Base-by-base conservation (phyloP, 2,888 invertebrate genomes). In the Fissipunctia ypsillon region DNA sequence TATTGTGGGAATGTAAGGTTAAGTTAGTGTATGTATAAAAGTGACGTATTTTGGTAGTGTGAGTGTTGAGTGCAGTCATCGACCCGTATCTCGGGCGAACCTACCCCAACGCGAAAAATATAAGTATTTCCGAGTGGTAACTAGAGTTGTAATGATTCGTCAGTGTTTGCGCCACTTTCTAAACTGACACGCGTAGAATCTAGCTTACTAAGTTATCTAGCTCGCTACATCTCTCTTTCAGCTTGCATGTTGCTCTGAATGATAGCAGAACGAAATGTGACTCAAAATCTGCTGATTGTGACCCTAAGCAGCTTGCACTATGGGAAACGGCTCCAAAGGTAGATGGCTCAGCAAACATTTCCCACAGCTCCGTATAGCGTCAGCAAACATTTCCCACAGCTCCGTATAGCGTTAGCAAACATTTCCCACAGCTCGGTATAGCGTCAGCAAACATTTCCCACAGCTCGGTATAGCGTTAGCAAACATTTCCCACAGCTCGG, bases 101-200 rank as follows among this genome's bases (percentile, higher is more conserved):
- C 95, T 95, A 95, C 94, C 95, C 94, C 95, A 95, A 95, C 90
- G 88, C 90, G 92, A 94, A 94, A 94, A 94, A 93, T 94, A 84
- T 86, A 84, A 85, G 74, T 86, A 73, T 85, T 81, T 78, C 76
- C 66, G 75, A 83, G 61, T 79, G 75, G 64, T 67, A 70, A 71
- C 69, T 78, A 76, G 80, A 79, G 78, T 69, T 87, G 78, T 71
- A 82, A 83, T 60, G 65, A 69, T 69, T 57, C 19, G 65, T 67
- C 69, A 64, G 74, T 69, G 54, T 72, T 73, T 74, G 50, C 69
- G 69, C 69, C 59, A 85, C 86, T 86, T 86, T 86, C 81, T 79
- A 79, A 81, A 71, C 61, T 64, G 69, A 76, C 75, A 67, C 61
- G 63, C 60, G 61, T 68, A 43, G 14, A 54, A 60, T 48, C 35